A percentile compares a stretch with the other conserved stretches of the same genome.
These are phyloP conservation scores for Tiliacea aurago DNA, from an alignment of 2,888 invertebrate species.

Conservation along the genomic window DNA sequence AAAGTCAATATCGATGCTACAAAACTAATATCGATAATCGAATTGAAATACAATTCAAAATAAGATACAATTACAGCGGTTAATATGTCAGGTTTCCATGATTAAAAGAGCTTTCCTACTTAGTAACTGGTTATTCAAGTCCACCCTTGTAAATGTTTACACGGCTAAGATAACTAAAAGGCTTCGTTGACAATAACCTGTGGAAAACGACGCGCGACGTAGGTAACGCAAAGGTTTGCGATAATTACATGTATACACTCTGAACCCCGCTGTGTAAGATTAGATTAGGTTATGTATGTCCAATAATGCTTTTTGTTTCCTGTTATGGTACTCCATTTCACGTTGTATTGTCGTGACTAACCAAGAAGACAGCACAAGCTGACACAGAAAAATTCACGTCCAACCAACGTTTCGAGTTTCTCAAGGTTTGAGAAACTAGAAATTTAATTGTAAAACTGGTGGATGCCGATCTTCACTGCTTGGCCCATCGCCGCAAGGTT, in stretches of 20 bases:
- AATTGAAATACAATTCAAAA: too few species aligned
- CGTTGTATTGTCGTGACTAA: not conserved
- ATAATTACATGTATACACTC: conserved; percentile 4
- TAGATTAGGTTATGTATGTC: conserved; percentile 3
- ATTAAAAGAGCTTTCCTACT: conserved; percentile 1
- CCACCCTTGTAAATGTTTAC: conserved; percentile 25
- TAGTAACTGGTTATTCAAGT: conserved; percentile 1
- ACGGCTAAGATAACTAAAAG: conserved; percentile 22
- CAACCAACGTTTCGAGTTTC: too few species aligned
- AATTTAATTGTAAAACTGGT: not conserved
- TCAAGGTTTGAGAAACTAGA: not conserved
- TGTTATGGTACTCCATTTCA: not conserved
- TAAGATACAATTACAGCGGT: too few species aligned
- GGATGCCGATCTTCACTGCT: too few species aligned
- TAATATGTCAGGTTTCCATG: too few species aligned
- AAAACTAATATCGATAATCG: too few species aligned
- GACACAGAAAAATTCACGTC: not conserved
- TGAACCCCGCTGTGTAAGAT: not conserved
- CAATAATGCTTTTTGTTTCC: too few species aligned
- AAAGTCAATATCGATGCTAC: too few species aligned
- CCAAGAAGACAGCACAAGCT: not conserved
- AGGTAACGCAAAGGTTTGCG: not conserved
- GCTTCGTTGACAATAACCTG: conserved; percentile 45
- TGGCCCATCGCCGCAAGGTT: too few species aligned
- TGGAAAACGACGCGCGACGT: conserved; percentile 1